phyloP scores from a whole-genome alignment of 2,888 invertebrate species.

The Syritta pipiens region DNA sequence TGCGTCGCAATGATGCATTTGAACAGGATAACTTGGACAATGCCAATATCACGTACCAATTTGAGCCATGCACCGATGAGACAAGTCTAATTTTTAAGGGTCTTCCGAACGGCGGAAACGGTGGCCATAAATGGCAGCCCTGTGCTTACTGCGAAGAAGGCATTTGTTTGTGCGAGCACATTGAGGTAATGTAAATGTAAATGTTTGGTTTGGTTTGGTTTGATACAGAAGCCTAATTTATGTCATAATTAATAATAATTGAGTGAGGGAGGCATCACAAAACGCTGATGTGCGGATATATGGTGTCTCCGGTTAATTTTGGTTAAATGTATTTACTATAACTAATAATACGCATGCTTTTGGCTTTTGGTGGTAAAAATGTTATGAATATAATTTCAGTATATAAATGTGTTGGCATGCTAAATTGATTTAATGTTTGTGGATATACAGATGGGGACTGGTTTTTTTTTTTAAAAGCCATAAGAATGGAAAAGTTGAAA shows the following conservation, averaged over 20 bases:
- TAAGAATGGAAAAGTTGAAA: no score
- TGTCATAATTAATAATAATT: conserved; percentile 56
- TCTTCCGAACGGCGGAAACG: conserved; percentile 72
- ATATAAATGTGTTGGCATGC: conserved; percentile 56
- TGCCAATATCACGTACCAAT: conserved; percentile 71
- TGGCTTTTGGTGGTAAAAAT: conserved; percentile 55
- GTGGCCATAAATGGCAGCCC: conserved; percentile 76
- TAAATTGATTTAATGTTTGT: conserved; percentile 32
- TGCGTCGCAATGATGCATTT: conserved; percentile 76
- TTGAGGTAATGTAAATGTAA: conserved; percentile 76
- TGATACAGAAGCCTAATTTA: conserved; percentile 22
- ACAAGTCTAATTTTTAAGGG: conserved; percentile 77
- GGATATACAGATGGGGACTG: no score
- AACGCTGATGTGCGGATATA: no score
- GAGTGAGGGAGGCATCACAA: conserved; percentile 33
- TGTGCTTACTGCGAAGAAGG: conserved; percentile 79
- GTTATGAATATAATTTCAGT: conserved; percentile 24
- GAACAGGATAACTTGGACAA: conserved; percentile 71
- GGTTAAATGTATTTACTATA: conserved; percentile 24
- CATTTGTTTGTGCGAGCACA: conserved; percentile 79
- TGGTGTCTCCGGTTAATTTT: conserved; percentile 7
- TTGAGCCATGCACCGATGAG: conserved; percentile 77
- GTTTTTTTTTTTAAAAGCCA: no score
- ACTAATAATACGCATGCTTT: conserved; percentile 55
- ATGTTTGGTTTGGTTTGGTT: conserved; percentile 12